Conservation (phyloP, 1,140 invertebrate genomes). For the Musca domestica region DNA sequence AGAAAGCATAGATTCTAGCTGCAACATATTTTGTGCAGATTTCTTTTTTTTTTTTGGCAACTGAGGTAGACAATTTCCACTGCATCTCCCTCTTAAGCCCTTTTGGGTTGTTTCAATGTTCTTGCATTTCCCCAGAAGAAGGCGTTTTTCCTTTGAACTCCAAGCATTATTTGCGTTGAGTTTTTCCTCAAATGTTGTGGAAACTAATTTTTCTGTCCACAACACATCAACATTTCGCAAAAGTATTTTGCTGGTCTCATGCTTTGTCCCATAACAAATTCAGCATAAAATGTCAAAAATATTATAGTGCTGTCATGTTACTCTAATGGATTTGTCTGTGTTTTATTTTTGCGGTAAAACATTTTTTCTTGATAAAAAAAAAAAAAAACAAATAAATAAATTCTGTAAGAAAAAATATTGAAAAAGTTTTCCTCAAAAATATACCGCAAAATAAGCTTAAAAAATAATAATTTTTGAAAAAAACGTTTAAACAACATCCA, state of each 20-base stretch:
- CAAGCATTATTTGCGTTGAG: not conserved
- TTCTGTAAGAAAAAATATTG: too few relatives aligned
- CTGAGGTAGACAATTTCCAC: too few relatives aligned
- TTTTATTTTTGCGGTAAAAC: too few relatives aligned
- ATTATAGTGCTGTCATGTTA: conserved; percentile 6
- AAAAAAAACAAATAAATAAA: too few relatives aligned
- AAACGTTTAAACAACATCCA: too few relatives aligned
- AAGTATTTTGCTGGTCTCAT: not conserved
- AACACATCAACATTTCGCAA: not conserved
- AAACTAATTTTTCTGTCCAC: not conserved
- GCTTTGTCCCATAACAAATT: not conserved
- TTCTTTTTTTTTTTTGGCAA: not conserved
- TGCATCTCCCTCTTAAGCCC: not conserved
- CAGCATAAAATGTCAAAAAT: conserved; percentile 11
- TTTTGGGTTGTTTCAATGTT: not conserved
- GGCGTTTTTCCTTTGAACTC: not conserved
- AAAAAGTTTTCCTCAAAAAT: too few relatives aligned
- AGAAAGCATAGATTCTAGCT: not conserved
- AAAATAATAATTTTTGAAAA: too few relatives aligned
- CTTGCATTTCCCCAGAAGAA: not conserved
- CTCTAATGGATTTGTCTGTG: too few relatives aligned
- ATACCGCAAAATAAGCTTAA: too few relatives aligned
- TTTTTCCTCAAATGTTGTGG: too few relatives aligned
- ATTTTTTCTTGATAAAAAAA: too few relatives aligned
- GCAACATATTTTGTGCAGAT: not conserved